Evolutionary conservation across 2,797 vertebrate species (phyloP).

Genomic region (Tapirus indicus): DNA sequence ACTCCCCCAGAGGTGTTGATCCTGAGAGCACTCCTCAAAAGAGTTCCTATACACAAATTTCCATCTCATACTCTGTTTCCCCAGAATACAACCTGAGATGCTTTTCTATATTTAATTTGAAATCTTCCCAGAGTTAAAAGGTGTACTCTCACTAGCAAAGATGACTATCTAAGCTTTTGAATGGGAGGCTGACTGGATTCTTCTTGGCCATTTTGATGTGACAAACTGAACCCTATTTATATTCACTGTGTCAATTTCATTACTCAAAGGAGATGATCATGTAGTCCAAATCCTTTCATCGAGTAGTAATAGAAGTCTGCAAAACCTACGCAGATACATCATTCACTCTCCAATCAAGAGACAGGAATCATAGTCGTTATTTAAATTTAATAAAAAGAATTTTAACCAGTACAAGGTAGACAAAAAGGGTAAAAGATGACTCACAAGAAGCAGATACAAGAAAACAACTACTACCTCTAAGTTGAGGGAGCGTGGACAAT

Average conservation of each 20-base stretch:
- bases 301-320: neutral
- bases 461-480: neutral
- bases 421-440: neutral
- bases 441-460: neutral
- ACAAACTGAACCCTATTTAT: neutral
- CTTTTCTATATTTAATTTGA: neutral
- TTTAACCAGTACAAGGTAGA: neutral
- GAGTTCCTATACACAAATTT: neutral
- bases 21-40: neutral
- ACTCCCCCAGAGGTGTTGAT: neutral
- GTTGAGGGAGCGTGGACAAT: neutral
- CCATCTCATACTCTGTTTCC: neutral
- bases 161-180: neutral
- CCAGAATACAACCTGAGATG: neutral
- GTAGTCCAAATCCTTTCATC: neutral
- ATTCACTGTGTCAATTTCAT: neutral
- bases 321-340: neutral
- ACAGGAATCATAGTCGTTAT: neutral
- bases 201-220: neutral
- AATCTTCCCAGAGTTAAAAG: neutral
- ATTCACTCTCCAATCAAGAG: neutral
- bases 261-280: neutral
- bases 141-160: neutral
- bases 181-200: neutral
- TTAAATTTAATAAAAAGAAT: constrained; percentile 17